Evolutionary conservation across 2,113 vertebrate genomes (phyloP).

Genomic region (Gorsachius goisagi): DNA sequence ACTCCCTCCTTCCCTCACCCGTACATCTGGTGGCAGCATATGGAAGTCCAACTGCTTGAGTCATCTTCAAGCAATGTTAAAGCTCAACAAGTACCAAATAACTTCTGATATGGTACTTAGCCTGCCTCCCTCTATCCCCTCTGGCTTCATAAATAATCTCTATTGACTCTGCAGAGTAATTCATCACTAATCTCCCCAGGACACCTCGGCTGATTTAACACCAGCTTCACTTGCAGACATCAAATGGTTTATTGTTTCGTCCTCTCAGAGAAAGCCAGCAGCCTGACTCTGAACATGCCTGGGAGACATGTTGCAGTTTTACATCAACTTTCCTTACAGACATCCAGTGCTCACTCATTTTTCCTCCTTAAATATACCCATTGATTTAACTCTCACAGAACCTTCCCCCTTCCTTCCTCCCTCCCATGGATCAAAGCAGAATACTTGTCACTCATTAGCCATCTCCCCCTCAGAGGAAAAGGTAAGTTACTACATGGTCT

Average conservation of each 20-base stretch:
- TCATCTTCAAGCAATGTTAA: constrained; percentile 49
- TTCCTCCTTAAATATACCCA: constrained; percentile 42
- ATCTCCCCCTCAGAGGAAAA: background rate
- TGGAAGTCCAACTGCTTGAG: constrained; percentile 38
- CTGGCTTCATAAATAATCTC: constrained; percentile 61
- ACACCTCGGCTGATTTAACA: constrained; percentile 66
- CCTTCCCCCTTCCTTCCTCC: background rate
- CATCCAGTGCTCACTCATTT: background rate
- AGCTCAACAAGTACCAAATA: constrained; percentile 54
- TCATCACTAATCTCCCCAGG: constrained; percentile 57
- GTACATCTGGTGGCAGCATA: background rate
- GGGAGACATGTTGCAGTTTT: constrained; percentile 36
- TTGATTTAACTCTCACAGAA: constrained; percentile 27
- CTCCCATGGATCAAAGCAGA: background rate
- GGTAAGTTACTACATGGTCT: background rate
- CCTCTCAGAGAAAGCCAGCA: background rate
- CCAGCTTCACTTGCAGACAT: constrained; percentile 56
- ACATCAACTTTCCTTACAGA: constrained; percentile 34
- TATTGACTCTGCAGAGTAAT: constrained; percentile 61
- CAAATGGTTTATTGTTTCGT: constrained; percentile 61
- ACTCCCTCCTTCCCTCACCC: background rate
- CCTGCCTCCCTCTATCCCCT: constrained; percentile 18
- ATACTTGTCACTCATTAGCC: background rate
- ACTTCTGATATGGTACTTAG: constrained; percentile 60
- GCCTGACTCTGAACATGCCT: constrained; percentile 29